Base-by-base conservation (phyloP, 2,797 vertebrate species). In the Clamator glandarius region DNA sequence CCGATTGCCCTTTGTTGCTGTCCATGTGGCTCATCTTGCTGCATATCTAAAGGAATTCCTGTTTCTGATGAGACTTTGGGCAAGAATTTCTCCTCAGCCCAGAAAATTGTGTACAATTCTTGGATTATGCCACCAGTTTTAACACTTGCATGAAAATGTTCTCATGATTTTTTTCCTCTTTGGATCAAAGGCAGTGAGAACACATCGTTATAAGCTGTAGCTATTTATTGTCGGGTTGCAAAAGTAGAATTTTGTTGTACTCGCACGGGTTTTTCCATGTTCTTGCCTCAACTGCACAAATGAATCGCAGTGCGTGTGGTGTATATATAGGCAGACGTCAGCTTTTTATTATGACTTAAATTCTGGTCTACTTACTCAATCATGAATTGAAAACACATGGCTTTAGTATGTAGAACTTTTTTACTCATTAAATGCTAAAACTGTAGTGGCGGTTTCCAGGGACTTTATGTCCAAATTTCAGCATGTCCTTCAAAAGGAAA, bases 331-430 rank as follows among this genome's bases (percentile, higher is more conserved):
- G 42, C 7, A 0, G 66, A 68, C 7, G 9, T 62, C 69, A 77
- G 69, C 55, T 93, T 94, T 90, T 94, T 87, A 50, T 96, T 92
- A 54, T n/a, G 54, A 57, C 58, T 94, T 91, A 89, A 92, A 72
- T 36, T 74, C 78, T 18, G 19, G 36, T 72, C 75, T 77, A 7
- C 52, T 89, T 84, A 16, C 79, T 85, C 57, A 89, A 4, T 64
- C 84, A 39, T 12, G n/a, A 96, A 96, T 93, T 93, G 87, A 80
- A 96, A 96, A 89, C 93, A 95, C 41, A 70, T 94, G 96, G 75
- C 89, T 84, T 61, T 46, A 70, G 50, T 61, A 69, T n/a, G 44
- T 14, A 52, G 55, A 64, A 58, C 19, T 64, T 68, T 90, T 85
- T 82, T 29, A 80, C 21, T 83, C 57, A 33, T 72, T 61, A 61